phyloP scores from a whole-genome alignment of 1,140 invertebrate species.

The Cecropterus lyciades region DNA sequence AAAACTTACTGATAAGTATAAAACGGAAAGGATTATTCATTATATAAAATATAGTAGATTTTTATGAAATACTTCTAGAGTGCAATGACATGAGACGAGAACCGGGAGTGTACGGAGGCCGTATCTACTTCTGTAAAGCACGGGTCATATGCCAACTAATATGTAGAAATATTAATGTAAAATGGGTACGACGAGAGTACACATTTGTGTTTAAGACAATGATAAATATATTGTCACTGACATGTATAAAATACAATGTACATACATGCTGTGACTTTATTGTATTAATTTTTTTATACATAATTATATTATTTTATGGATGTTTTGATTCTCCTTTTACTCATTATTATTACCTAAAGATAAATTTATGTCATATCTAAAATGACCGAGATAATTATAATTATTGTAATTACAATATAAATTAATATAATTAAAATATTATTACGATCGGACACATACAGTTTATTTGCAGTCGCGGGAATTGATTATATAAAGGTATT shows the following conservation, averaged over 20 bases:
- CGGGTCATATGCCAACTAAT: constrained; percentile 62
- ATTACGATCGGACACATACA: constrained; percentile 50
- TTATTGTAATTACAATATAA: constrained; percentile 55
- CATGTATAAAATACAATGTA: constrained; percentile 63
- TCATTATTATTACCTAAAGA: constrained; percentile 68
- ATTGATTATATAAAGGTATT: constrained; percentile 67
- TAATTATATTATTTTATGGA: constrained; percentile 72
- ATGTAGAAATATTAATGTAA: constrained; percentile 59
- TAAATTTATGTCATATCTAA: constrained; percentile 73
- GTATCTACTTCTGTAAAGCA: constrained; percentile 41
- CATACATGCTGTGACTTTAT: constrained; percentile 73
- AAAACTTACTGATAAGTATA: constrained; percentile 62
- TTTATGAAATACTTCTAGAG: constrained; percentile 53
- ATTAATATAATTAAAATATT: constrained; percentile 51
- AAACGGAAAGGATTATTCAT: constrained; percentile 48
- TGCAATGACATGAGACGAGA: constrained; percentile 40
- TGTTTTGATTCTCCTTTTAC: constrained; percentile 74
- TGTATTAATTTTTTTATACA: constrained; percentile 68
- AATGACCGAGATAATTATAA: constrained; percentile 66
- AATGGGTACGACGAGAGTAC: constrained; percentile 69
- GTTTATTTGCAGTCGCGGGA: constrained; percentile 55
- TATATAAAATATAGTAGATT: constrained; percentile 63
- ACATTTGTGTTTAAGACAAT: constrained; percentile 51
- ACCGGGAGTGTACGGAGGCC: constrained; percentile 20
- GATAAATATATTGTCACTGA: constrained; percentile 49